Base-by-base conservation (phyloP, 2,113 vertebrate species). In the Pomatorhinus ruficollis region DNA sequence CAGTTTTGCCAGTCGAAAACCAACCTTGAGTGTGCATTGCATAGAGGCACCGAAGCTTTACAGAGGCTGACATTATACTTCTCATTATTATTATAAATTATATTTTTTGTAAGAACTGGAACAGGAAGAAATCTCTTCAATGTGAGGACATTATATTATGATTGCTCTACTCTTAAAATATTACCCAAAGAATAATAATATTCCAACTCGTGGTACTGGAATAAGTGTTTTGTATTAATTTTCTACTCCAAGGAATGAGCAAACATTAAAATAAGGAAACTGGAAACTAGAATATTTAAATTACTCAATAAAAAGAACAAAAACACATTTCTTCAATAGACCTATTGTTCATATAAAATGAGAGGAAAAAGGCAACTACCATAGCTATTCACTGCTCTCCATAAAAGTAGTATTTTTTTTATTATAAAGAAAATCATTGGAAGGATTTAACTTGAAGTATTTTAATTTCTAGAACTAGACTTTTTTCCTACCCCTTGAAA, bases 211-310 rank as follows among this genome's bases (percentile, higher is more conserved):
- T 79, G 66, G 20, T n/a, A 83, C 4, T 72, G 33, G 45, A 76
- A 65, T 61, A 91, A 87, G 23, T 85, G 50, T 80, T 94, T 88
- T 85, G 60, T 80, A 87, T 88, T 96, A 61, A 90, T 95, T 96
- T 94, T 83, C 79, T 94, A 59, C 64, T 89, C 40, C 16, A 70
- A 84, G 54, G 54, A 93, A 91, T 22, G 27, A 93, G 39, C 30
- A 94, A 94, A 77, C 54, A 47, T 81, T 89, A 78, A 80, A 87
- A 42, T 77, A 82, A 91, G 54, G 93, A 91, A 95, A 97, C 53
- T 83, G 53, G 75, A 91, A 94, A 89, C 61, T 76, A 79, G 53
- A 69, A 87, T 79, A 80, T 81, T 54, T 92, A 50, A 94, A 91
- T 53, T 74, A 76, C 53, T 76, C 15, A 66, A 69, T 93, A 92